Evolutionary conservation across 2,797 vertebrate species (phyloP), one percentile per base, ranked within the genome.

Genomic region (Esox masquinongy): DNA sequence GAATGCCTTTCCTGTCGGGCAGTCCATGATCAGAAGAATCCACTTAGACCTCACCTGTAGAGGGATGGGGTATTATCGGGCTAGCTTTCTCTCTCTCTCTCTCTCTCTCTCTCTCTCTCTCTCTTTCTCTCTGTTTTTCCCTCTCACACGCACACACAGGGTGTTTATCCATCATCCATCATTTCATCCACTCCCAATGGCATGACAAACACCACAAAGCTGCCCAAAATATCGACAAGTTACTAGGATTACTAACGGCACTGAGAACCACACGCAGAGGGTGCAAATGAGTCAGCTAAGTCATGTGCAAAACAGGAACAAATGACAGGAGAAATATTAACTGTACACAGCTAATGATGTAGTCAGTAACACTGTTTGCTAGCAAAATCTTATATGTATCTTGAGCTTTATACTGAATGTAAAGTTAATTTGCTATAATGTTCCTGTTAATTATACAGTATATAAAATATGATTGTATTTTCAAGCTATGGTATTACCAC

Each of bases 1-100:
- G 75, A 82, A 84, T 81, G 72, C 83, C 77, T 76, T 75, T 64
- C 61, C 29, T 74, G 49, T 70, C 7, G 19, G 64, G 67, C 61
- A 31, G 81, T 49, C 69, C 73, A 74, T 72, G 50, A 75, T 86
- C 75, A 72, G 68, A 77, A 76, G 71, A 81, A 85, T 84, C 77
- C 63, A 74, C 80, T 86, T 74, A 34, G 72, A 84, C 79, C 78
- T 83, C 79, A 76, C 76, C 79, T 77, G 74, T 51, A 68, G 69
- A 78, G 75, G n/a, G 17, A 26, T 74, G 36, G 56, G 47, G 79
- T 79, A 75, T 74, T 64, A 77, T 24, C 68, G 64, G 43, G 68
- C 68, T 79, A 50, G 80, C 68, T 11, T 14, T 11, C 69, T 24
- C 39, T 15, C 43, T 12, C 69, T 24, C 39, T 16, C 24, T 14